phyloP scores from a whole-genome alignment of 2,797 vertebrate species.

The Hydrolagus colliei region DNA sequence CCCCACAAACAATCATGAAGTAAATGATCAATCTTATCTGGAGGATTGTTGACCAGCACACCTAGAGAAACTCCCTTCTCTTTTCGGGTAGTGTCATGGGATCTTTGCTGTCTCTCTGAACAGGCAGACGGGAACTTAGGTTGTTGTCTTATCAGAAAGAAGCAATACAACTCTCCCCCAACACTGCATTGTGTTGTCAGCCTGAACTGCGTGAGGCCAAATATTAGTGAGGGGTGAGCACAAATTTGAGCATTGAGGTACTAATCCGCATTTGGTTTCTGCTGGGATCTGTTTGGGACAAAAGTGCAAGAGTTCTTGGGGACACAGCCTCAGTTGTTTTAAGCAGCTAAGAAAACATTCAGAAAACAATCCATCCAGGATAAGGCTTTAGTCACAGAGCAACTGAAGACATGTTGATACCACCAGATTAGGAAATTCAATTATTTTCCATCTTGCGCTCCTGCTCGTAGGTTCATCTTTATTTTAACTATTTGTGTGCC shows the following conservation, averaged over 20 bases:
- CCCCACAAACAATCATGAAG: too few species aligned
- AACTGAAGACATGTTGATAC: neutral
- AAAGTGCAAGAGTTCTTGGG: neutral
- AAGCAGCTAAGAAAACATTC: slow-evolving; percentile 27
- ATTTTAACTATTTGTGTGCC: neutral
- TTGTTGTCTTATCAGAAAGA: too few species aligned
- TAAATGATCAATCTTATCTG: too few species aligned
- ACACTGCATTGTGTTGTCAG: too few species aligned
- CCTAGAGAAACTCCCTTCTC: too few species aligned
- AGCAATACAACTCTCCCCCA: too few species aligned
- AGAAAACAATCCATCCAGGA: neutral
- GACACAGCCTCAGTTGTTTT: neutral
- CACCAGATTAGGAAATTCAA: neutral
- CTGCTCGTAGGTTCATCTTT: neutral
- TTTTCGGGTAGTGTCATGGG: too few species aligned
- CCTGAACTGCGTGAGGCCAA: too few species aligned
- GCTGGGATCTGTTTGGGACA: neutral
- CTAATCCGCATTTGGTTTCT: slow-evolving; percentile 2
- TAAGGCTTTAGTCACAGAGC: neutral
- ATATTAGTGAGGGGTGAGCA: too few species aligned
- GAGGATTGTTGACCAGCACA: too few species aligned
- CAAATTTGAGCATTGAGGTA: neutral
- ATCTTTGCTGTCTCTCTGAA: too few species aligned
- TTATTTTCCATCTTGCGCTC: neutral
- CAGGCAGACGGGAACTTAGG: too few species aligned